Conservation (phyloP, 2,888 invertebrate species). For the Scaptomyza polygonia region DNA sequence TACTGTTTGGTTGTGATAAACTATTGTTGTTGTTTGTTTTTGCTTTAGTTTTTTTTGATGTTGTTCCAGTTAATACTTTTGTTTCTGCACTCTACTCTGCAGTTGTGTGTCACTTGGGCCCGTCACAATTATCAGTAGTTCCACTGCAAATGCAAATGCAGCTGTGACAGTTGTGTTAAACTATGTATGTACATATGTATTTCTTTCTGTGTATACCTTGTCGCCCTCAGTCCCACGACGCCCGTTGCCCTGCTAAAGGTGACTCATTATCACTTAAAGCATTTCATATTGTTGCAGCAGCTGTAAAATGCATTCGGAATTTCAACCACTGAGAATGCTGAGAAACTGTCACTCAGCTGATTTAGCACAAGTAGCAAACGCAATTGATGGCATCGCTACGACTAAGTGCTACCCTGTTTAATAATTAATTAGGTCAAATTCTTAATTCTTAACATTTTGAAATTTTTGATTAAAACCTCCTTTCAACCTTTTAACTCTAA, state of each 20-base stretch:
- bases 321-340: constrained; percentile 29
- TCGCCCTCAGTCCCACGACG: constrained; percentile 32
- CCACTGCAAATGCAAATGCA: constrained; percentile 39
- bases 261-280: constrained; percentile 53
- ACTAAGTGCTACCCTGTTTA: constrained; percentile 14
- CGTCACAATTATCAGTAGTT: constrained; percentile 66
- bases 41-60: no score
- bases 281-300: constrained; percentile 5
- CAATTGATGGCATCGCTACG: neutral
- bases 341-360: constrained; percentile 41
- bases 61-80: constrained; percentile 5
- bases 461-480: no score
- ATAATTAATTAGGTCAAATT: no score
- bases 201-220: neutral
- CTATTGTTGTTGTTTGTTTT: constrained; percentile 34
- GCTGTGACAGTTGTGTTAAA: constrained; percentile 58
- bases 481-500: no score
- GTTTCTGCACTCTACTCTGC: constrained; percentile 16
- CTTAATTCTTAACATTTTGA: no score
- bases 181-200: no score
- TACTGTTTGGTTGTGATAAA: constrained; percentile 43
- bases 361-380: constrained; percentile 19
- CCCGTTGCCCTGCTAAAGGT: constrained; percentile 44
- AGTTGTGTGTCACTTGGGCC: constrained; percentile 48
- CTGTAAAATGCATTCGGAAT: constrained; percentile 48